These are phyloP conservation scores for Ctenopoma multispine DNA, from an alignment of 2,797 vertebrate genomes.

Conservation along the genomic window DNA sequence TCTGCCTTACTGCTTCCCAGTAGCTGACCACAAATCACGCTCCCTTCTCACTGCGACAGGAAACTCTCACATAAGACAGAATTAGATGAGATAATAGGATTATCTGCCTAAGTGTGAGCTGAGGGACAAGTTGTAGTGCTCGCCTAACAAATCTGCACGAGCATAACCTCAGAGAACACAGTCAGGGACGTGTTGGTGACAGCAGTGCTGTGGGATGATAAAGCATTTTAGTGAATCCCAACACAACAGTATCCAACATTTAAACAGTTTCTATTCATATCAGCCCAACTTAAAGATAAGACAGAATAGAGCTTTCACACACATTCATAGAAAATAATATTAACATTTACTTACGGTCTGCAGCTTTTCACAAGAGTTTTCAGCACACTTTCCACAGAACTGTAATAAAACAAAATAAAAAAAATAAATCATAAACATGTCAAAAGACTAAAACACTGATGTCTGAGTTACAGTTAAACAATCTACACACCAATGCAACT, in stretches of 20 bases:
- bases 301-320: neutral
- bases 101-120: slow-evolving; percentile 75
- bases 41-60: slow-evolving; percentile 67
- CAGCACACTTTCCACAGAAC: slow-evolving; percentile 95
- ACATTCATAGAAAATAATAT: neutral
- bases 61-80: slow-evolving; percentile 77
- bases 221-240: slow-evolving; percentile 3
- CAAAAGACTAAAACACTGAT: slow-evolving; percentile 29
- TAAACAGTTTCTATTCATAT: neutral
- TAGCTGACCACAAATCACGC: slow-evolving; percentile 68
- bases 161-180: slow-evolving; percentile 27
- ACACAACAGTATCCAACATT: neutral
- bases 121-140: slow-evolving; percentile 51
- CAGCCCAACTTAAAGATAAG: neutral
- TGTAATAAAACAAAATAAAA: slow-evolving; percentile 65
- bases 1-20: slow-evolving; percentile 32
- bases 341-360: slow-evolving; percentile 91
- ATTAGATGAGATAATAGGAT: slow-evolving; percentile 85
- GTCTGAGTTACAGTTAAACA: slow-evolving; percentile 58
- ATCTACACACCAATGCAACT: slow-evolving; percentile 74
- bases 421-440: slow-evolving; percentile 18
- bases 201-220: slow-evolving; percentile 10
- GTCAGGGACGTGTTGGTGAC: slow-evolving; percentile 19
- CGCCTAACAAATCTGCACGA: slow-evolving; percentile 41
- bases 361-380: slow-evolving; percentile 97